A percentile compares a stretch with the other conserved stretches of the same genome.
Conservation (phyloP, 1,140 invertebrate genomes). For the Plodia interpunctella region DNA sequence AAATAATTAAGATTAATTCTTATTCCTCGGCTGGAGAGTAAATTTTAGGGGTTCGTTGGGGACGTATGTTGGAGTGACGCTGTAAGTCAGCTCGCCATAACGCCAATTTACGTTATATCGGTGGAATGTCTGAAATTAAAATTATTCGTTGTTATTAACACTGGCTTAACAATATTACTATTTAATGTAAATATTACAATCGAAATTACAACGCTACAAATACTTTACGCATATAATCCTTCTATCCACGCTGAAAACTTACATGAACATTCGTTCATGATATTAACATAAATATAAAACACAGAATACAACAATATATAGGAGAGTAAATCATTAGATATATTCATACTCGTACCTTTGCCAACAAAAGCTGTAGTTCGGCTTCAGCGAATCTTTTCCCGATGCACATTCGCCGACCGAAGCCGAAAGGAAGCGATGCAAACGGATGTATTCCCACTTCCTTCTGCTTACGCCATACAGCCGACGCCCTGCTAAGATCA, state of each 20-base stretch:
- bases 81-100: conserved; percentile 80
- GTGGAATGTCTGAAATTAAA: conserved; percentile 79
- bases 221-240: no score
- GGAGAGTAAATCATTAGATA: no score
- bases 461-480: conserved; percentile 52
- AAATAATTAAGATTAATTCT: conserved; percentile 15
- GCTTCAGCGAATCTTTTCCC: conserved; percentile 89
- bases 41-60: conserved; percentile 83
- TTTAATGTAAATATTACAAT: no score
- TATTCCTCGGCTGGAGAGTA: conserved; percentile 64
- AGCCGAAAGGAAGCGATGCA: conserved; percentile 89
- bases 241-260: no score
- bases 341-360: conserved; percentile 49
- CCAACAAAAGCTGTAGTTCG: conserved; percentile 85
- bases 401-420: conserved; percentile 88
- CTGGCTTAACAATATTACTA: no score
- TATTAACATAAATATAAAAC: no score
- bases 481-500: conserved; percentile 26
- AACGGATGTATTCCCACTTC: conserved; percentile 81
- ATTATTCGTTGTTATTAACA: no score
- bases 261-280: no score
- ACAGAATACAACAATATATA: no score
- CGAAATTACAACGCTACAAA: no score
- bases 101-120: conserved; percentile 82
- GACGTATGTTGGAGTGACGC: conserved; percentile 84